Evolutionary conservation across 2,888 invertebrate species (phyloP), one percentile per base, ranked within the genome.

Genomic region (Oxyscelio sp.): DNA sequence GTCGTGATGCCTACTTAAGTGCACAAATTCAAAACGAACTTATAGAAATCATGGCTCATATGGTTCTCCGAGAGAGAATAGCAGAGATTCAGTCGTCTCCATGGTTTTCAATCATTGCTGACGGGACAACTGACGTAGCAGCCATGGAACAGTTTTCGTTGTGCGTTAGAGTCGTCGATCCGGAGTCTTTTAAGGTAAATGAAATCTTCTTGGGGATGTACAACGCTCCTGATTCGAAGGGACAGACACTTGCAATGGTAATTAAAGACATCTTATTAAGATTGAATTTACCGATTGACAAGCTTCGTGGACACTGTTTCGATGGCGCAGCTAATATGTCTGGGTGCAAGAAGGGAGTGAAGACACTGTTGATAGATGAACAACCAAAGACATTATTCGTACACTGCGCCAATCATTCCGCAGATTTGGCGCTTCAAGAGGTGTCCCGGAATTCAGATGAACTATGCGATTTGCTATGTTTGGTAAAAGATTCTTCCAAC

Each of bases 401-500:
- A n/a, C 59, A 73, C 19, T 73, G 71, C 24, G 45, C 45, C 15
- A 59, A 73, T 21, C 71, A 73, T 48, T 45, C 71, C 13, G 13
- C 21, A 5, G 50, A 73, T 48, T 21, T 73, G 8, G 48, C 34
- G n/a, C 56, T 73, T 13, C 71, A 73, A 59, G 71, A 48, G 34
- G 50, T 31, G 17, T 4, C 6, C 27, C 27, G 56, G 15, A 45
- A 61, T 40, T 61, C n/a, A 27, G 43, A 40, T 24, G 61, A 52
- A 8, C 5, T 71, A n/a, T 71, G 58, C 15, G 71, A 71, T 21
- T 1, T 71, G 19, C 11, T 71, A 1, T 58, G 71, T n/a, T 19
- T 58, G 13, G 73, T 73, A 3, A 61, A 73, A 73, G 73, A 73
- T 52, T 61, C 61, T n/a, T 73, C 73, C 1, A 61, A 73, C 52